Percentiles rank a stretch among this genome's conserved stretches.
phyloP scores from a whole-genome alignment of 2,888 invertebrate species.

The Crossocerus cetratus region DNA sequence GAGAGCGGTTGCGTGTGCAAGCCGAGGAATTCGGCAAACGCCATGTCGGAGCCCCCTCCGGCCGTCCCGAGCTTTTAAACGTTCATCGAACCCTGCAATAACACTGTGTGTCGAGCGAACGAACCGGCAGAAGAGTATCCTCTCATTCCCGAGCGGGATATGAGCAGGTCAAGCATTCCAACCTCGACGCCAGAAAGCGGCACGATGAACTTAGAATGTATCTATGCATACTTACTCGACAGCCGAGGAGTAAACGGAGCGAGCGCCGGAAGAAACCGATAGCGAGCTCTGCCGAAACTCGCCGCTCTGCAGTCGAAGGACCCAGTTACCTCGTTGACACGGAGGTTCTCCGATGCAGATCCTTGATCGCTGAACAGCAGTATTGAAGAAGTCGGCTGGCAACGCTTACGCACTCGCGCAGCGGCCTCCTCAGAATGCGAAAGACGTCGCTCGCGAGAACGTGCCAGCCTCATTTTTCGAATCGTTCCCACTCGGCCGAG shows the following conservation, averaged over 20 bases:
- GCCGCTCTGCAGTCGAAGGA: conserved; percentile 32
- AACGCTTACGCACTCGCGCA: background rate
- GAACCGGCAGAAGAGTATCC: background rate
- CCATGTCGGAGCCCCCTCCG: conserved; percentile 64
- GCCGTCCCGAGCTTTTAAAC: conserved; percentile 69
- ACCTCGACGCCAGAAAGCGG: background rate
- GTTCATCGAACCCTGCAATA: conserved; percentile 41
- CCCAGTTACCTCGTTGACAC: conserved; percentile 45
- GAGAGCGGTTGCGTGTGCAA: conserved; percentile 96
- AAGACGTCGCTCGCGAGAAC: background rate
- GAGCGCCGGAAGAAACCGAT: conserved; percentile 27
- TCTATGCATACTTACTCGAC: too few relatives aligned
- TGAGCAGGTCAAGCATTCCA: background rate
- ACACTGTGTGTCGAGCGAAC: conserved; percentile 8
- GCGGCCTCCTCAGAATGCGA: background rate
- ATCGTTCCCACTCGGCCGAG: background rate
- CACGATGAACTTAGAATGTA: too few relatives aligned
- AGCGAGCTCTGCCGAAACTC: conserved; percentile 9
- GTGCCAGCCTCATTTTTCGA: background rate
- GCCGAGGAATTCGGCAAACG: conserved; percentile 78
- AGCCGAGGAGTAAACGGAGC: background rate
- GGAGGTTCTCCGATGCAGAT: background rate
- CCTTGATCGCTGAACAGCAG: conserved; percentile 27
- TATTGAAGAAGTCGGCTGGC: background rate
- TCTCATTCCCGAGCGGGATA: background rate